Evolutionary conservation across 2,888 invertebrate genomes (phyloP), one percentile per base, ranked within the genome.

Genomic region (Encarsia formosa): DNA sequence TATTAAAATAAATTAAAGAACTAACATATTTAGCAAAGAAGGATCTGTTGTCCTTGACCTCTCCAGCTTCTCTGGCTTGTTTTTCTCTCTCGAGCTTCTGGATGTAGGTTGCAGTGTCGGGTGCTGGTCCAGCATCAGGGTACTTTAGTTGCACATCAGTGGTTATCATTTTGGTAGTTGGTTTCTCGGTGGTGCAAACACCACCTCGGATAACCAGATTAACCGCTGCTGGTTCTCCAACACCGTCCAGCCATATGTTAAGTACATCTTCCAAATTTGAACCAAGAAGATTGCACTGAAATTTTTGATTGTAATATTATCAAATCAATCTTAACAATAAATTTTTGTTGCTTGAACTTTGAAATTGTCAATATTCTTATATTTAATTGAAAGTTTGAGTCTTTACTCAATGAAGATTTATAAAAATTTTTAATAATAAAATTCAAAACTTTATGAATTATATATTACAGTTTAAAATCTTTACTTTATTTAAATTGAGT

Each of bases 11-110:
- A 6, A 31, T 20, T 20, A 4, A 4, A 4, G 26, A 15, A 47
- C 92, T 86, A 81, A 96, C 96, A 79, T 98, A 98, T 96, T 96
- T 98, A 3, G 91, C 91, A 62, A 98, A 81, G 77, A 98, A 97
- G 40, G 96, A 94, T 67, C 95, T 80, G 72, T 94, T 97, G 70
- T 98, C 98, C 68, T 93, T 92, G 19, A 86, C 80, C 64, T 95
- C 92, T 19, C 92, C 91, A 57, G 88, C 85, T 69, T 94, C 93
- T 61, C 89, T 83, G 1, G 91, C 89, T 74, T 90, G 88, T 63
- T 90, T 85, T 74, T 98, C 97, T 50, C 89, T 79, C 70, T 97
- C 96, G 44, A 96, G 71, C 75, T 94, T 95, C 70, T 94, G 92
- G 61, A 98, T 88, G 67, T 93, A 98, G 4, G 89, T 85, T 39